Conservation (phyloP, 2,113 vertebrate species). For the Sisor rabdophorus region DNA sequence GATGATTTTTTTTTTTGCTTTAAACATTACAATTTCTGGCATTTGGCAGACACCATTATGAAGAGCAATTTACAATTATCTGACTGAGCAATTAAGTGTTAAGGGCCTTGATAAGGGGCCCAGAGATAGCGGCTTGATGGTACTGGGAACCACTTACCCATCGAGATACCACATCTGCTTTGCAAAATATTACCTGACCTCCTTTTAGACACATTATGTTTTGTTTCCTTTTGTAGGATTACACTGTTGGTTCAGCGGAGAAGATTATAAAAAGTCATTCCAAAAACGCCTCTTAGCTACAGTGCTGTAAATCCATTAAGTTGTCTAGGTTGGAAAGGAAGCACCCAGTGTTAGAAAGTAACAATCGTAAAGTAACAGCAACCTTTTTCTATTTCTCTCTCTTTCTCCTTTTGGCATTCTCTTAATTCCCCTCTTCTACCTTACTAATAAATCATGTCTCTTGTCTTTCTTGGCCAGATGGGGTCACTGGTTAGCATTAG, state of each 20-base stretch:
- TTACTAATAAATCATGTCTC: conserved; percentile 70
- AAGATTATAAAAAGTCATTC: conserved; percentile 25
- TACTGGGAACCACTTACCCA: too few relatives aligned
- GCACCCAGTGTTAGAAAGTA: neutral
- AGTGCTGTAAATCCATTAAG: conserved; percentile 6
- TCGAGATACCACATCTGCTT: too few relatives aligned
- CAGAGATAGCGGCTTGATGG: too few relatives aligned
- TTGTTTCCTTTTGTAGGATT: neutral
- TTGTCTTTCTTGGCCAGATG: conserved; percentile 66
- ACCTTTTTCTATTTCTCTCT: neutral
- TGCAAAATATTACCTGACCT: too few relatives aligned
- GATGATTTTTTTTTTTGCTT: neutral
- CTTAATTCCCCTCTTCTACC: neutral
- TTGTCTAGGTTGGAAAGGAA: neutral
- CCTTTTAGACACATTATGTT: neutral
- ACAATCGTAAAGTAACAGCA: conserved; percentile 6
- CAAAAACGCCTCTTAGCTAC: neutral
- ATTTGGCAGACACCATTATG: too few relatives aligned
- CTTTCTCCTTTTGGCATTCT: neutral
- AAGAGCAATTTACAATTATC: too few relatives aligned
- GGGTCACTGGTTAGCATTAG: conserved; percentile 46
- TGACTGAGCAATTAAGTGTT: too few relatives aligned
- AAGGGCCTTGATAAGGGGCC: too few relatives aligned
- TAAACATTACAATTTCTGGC: too few relatives aligned
- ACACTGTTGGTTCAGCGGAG: neutral